Conservation (phyloP, 1,140 invertebrate genomes). For the Pristionchus pacificus region DNA sequence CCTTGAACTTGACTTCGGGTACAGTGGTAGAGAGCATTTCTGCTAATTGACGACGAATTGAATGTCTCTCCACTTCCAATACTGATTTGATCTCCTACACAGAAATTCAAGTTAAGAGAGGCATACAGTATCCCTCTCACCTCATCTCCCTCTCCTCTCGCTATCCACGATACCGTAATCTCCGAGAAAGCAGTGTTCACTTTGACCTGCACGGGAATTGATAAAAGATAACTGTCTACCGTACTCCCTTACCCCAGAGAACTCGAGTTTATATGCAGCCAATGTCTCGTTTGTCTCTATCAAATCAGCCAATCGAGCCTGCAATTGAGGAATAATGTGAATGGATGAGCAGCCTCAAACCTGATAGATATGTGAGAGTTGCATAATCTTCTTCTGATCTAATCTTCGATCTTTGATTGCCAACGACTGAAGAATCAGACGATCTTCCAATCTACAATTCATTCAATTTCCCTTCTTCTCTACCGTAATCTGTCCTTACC, state of each 20-base stretch:
- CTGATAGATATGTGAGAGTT: slow-evolving; percentile 33
- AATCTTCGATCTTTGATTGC: slow-evolving; percentile 27
- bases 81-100: slow-evolving; percentile 30
- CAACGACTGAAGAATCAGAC: not conserved
- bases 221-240: not conserved
- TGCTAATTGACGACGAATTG: slow-evolving; percentile 12
- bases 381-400: slow-evolving; percentile 38
- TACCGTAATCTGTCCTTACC: too few species aligned
- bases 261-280: not conserved
- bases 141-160: slow-evolving; percentile 29
- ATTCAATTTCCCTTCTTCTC: slow-evolving; percentile 11
- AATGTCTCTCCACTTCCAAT: slow-evolving; percentile 11
- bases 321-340: slow-evolving; percentile 6
- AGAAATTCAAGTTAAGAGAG: too few species aligned
- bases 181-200: slow-evolving; percentile 36
- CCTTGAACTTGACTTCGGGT: slow-evolving; percentile 24
- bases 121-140: slow-evolving; percentile 12
- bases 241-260: not conserved
- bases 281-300: slow-evolving; percentile 23
- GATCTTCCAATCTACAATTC: slow-evolving; percentile 18
- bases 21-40: slow-evolving; percentile 23
- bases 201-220: slow-evolving; percentile 38
- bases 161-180: slow-evolving; percentile 32
- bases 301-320: slow-evolving; percentile 1
- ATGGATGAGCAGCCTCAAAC: not conserved